Conservation (phyloP, 2,797 vertebrate genomes). For the Pangasius djambal region DNA sequence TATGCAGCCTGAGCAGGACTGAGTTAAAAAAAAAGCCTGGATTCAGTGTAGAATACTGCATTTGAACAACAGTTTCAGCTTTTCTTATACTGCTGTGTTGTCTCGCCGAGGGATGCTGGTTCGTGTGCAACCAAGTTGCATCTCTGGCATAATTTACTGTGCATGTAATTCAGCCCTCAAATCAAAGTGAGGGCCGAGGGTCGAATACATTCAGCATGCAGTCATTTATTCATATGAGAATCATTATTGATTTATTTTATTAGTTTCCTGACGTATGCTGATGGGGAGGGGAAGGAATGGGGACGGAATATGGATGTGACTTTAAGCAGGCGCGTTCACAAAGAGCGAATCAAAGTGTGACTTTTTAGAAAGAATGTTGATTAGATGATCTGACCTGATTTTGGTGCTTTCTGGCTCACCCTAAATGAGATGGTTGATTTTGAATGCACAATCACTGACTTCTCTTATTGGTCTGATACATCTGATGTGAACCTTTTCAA, state of each 20-base stretch:
- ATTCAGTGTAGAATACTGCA: constrained; percentile 23
- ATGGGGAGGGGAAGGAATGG: constrained; percentile 28
- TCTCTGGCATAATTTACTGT: constrained; percentile 49
- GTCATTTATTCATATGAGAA: constrained; percentile 59
- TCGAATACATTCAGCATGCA: constrained; percentile 58
- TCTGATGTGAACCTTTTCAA: constrained; percentile 33
- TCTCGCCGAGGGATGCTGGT: constrained; percentile 38
- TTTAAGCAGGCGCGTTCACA: constrained; percentile 49
- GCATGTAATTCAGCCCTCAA: constrained; percentile 54
- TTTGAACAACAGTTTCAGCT: constrained; percentile 30
- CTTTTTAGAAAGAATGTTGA: constrained; percentile 50
- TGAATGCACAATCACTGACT: constrained; percentile 52
- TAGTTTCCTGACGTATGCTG: constrained; percentile 54
- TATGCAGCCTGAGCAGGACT: constrained; percentile 19
- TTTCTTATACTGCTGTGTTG: constrained; percentile 33
- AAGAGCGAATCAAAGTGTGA: constrained; percentile 43
- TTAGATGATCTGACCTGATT: constrained; percentile 55
- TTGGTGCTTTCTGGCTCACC: constrained; percentile 38
- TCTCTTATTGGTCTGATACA: constrained; percentile 44
- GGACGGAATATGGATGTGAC: constrained; percentile 53
- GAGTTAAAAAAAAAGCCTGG: background rate
- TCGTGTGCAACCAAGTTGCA: constrained; percentile 43
- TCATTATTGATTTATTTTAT: constrained; percentile 60
- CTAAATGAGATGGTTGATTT: constrained; percentile 48
- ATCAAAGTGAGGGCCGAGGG: constrained; percentile 54